These are phyloP conservation scores for Mustela lutreola DNA, from an alignment of 2,113 vertebrate species.

Conservation along the genomic window DNA sequence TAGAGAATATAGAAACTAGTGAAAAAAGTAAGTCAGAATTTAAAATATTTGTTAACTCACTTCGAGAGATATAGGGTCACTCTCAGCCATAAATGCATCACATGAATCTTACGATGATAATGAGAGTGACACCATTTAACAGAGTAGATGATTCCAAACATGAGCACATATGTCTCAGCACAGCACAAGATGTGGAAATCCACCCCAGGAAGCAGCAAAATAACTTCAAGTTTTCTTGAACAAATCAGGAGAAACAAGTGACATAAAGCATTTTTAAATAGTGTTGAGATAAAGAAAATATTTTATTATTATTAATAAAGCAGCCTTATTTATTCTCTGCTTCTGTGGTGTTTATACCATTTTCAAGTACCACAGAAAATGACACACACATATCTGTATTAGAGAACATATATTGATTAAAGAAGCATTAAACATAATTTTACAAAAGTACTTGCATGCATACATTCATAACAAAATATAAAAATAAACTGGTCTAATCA, in stretches of 20 bases:
- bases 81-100: not conserved
- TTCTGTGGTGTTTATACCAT: not conserved
- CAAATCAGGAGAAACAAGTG: not conserved
- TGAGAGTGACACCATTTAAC: not conserved
- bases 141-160: not conserved
- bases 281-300: not conserved
- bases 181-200: not conserved
- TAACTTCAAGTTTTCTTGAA: not conserved
- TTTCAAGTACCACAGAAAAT: constrained; percentile 23
- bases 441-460: not conserved
- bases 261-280: not conserved
- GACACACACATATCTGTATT: not conserved
- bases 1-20: not conserved
- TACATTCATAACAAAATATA: not conserved
- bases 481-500: not conserved
- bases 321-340: not conserved
- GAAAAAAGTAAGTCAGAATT: not conserved
- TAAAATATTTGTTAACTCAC: not conserved
- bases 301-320: not conserved
- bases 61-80: not conserved
- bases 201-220: not conserved
- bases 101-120: not conserved
- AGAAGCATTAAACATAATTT: not conserved
- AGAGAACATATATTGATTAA: not conserved
- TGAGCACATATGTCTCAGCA: not conserved